A percentile compares a stretch with the other conserved stretches of the same genome.
Evolutionary conservation across 2,113 vertebrate genomes (phyloP).

Genomic region (Corythornis vintsioides): DNA sequence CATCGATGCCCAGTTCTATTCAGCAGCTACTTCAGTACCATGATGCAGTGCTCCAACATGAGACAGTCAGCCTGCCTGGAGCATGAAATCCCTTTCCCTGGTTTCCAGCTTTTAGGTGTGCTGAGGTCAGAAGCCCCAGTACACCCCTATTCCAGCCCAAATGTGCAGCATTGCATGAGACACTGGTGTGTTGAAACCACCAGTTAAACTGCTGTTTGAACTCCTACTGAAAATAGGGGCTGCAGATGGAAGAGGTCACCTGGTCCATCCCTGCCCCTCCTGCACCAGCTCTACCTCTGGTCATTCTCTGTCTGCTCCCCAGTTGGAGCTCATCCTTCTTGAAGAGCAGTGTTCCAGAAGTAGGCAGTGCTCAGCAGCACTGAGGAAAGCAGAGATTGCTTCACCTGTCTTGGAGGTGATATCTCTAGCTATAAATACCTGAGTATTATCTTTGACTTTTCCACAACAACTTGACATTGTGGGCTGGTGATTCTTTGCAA

Average conservation of each 20-base stretch:
- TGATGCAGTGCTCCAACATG: not conserved
- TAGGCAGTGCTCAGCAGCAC: not conserved
- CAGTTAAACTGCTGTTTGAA: not conserved
- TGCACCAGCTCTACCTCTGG: not conserved
- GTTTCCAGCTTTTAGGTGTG: not conserved
- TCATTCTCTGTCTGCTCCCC: not conserved
- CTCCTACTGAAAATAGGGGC: not conserved
- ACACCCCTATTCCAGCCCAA: not conserved
- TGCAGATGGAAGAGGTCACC: not conserved
- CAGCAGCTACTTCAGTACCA: not conserved
- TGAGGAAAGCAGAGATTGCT: not conserved
- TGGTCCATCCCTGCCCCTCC: not conserved
- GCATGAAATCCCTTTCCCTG: not conserved
- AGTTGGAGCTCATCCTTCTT: not conserved
- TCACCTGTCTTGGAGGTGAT: not conserved
- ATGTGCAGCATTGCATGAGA: not conserved
- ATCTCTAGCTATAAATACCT: not conserved
- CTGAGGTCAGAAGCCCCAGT: not conserved
- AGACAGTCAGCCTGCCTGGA: not conserved
- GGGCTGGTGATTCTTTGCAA: not conserved
- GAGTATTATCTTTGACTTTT: not conserved
- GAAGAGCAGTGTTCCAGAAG: not conserved
- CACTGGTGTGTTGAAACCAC: not conserved
- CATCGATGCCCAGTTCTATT: not conserved
- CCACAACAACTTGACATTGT: conserved; percentile 30